These are phyloP conservation scores for Artibeus lituratus DNA, from an alignment of 2,797 vertebrate genomes.

Conservation along the genomic window DNA sequence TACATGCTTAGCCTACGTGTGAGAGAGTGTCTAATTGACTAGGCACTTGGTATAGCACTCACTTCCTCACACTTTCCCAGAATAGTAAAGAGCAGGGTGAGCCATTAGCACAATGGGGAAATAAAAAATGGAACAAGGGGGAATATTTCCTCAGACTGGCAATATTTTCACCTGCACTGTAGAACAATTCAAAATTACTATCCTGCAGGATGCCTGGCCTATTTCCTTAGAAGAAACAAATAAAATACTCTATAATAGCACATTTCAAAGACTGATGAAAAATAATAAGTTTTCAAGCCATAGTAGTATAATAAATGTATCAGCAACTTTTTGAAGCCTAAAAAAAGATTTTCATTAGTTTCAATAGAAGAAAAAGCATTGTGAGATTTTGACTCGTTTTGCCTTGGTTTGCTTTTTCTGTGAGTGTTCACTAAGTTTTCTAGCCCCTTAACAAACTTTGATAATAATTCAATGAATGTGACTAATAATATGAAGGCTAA, in stretches of 20 bases:
- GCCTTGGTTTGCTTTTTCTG: neutral
- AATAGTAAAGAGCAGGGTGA: slow-evolving; percentile 44
- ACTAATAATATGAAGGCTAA: slow-evolving; percentile 22
- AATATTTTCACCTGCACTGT: slow-evolving; percentile 10
- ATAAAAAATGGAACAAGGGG: neutral
- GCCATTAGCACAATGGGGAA: neutral
- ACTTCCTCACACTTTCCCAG: slow-evolving; percentile 13
- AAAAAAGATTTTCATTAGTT: neutral
- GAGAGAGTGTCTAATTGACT: slow-evolving; percentile 36
- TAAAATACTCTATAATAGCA: neutral
- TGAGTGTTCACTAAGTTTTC: slow-evolving; percentile 15
- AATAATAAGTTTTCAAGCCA: slow-evolving; percentile 8
- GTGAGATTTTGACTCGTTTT: neutral
- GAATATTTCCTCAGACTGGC: neutral
- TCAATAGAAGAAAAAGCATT: neutral
- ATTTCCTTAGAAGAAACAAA: slow-evolving; percentile 57
- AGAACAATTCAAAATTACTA: slow-evolving; percentile 15
- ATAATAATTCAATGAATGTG: neutral
- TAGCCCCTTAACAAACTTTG: slow-evolving; percentile 50
- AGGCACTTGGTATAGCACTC: slow-evolving; percentile 25
- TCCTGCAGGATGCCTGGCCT: neutral
- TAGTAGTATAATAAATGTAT: slow-evolving; percentile 47
- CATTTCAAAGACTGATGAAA: slow-evolving; percentile 7
- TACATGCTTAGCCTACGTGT: slow-evolving; percentile 46
- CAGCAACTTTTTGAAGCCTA: neutral